Conservation (phyloP, 1,140 invertebrate genomes). For the Atopsyche davidsoni region DNA sequence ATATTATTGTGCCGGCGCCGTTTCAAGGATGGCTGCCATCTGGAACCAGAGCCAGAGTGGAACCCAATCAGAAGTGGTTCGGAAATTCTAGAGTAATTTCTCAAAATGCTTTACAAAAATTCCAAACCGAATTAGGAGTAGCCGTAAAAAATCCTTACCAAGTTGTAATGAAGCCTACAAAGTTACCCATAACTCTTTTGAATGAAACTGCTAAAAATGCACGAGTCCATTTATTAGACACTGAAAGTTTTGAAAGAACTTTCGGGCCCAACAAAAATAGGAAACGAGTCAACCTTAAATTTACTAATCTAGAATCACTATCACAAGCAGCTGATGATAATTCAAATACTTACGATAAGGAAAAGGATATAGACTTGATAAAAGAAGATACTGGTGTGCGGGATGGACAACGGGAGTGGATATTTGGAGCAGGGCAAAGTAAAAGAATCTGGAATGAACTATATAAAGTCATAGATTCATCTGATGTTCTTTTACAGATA, state of each 20-base stretch:
- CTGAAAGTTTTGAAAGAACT: constrained; percentile 87
- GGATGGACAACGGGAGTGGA: constrained; percentile 71
- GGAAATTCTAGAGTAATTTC: constrained; percentile 88
- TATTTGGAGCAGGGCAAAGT: constrained; percentile 90
- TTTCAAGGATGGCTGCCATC: constrained; percentile 87
- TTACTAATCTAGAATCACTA: constrained; percentile 65
- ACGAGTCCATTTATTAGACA: constrained; percentile 91
- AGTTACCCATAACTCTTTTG: constrained; percentile 88
- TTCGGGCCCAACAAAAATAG: constrained; percentile 93
- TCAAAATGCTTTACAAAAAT: constrained; percentile 92
- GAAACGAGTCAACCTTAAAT: constrained; percentile 82
- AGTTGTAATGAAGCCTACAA: constrained; percentile 94
- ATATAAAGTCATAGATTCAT: constrained; percentile 99
- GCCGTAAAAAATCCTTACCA: constrained; percentile 95
- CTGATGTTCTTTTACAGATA: constrained; percentile 92
- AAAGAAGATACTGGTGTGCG: constrained; percentile 74
- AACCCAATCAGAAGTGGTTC: constrained; percentile 98
- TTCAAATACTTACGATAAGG: constrained; percentile 68
- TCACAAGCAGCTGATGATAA: constrained; percentile 63
- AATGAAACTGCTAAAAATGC: constrained; percentile 90
- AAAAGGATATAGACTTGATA: constrained; percentile 77
- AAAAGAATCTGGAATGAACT: constrained; percentile 99
- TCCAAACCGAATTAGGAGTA: constrained; percentile 92
- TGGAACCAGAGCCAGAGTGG: constrained; percentile 88
- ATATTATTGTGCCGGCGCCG: constrained; percentile 90